Conservation (phyloP, 2,797 vertebrate species). For the Eospalax fontanierii region DNA sequence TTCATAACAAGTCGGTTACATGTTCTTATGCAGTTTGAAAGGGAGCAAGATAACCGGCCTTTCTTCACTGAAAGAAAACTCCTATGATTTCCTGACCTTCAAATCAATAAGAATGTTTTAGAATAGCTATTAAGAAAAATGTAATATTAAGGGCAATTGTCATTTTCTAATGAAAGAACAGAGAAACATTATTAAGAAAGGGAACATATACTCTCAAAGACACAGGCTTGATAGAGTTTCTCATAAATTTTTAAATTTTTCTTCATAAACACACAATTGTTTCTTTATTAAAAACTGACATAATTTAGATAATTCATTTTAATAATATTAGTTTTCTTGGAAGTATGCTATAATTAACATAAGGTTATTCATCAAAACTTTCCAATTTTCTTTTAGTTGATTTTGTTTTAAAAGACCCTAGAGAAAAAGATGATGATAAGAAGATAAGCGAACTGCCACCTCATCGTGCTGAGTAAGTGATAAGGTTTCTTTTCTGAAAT, state of each 20-base stretch:
- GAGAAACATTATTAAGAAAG: conserved; percentile 6
- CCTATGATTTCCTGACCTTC: conserved; percentile 17
- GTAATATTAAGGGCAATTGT: conserved; percentile 34
- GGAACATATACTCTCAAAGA: not conserved
- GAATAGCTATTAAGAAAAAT: conserved; percentile 51
- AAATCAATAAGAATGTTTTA: not conserved
- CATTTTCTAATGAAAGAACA: conserved; percentile 41
- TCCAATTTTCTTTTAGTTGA: conserved; percentile 91
- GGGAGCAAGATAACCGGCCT: not conserved
- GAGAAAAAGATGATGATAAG: conserved; percentile 87
- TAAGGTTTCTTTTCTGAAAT: conserved; percentile 35
- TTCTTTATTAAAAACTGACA: conserved; percentile 39
- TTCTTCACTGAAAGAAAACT: conserved; percentile 8
- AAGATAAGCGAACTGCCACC: conserved; percentile 85
- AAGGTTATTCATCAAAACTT: conserved; percentile 60
- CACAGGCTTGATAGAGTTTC: not conserved
- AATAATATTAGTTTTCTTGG: conserved; percentile 50
- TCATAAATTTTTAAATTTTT: not conserved
- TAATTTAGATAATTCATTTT: conserved; percentile 55
- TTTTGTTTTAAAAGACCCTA: conserved; percentile 92
- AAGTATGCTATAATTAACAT: conserved; percentile 19
- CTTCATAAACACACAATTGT: not conserved
- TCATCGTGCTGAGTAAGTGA: conserved; percentile 94
- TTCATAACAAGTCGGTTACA: not conserved
- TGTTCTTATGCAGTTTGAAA: conserved; percentile 20